phyloP scores from a whole-genome alignment of 2,797 vertebrate genomes.

The Odontamblyopus rebecca region DNA sequence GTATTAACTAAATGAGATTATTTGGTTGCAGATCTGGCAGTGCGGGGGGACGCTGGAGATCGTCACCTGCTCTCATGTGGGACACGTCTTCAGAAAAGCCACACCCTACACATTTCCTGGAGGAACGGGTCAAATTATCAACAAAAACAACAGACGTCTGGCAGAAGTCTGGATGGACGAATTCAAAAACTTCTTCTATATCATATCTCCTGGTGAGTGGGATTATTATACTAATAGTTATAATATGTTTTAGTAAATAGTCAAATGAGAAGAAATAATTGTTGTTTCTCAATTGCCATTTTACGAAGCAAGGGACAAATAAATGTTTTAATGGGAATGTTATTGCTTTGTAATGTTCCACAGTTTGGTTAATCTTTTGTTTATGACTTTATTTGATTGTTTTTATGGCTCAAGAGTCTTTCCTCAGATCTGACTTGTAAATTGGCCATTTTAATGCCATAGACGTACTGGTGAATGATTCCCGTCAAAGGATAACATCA shows the following conservation, averaged over 20 bases:
- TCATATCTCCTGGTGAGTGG: slow-evolving; percentile 94
- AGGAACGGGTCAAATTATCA: slow-evolving; percentile 97
- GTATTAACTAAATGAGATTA: neutral
- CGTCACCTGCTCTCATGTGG: slow-evolving; percentile 97
- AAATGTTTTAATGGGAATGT: neutral
- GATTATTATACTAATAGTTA: too few relatives aligned
- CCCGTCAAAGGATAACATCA: too few relatives aligned
- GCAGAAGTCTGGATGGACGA: slow-evolving; percentile 99
- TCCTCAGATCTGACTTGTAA: neutral
- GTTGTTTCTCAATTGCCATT: too few relatives aligned
- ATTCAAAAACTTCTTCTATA: slow-evolving; percentile 99
- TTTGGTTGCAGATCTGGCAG: slow-evolving; percentile 89
- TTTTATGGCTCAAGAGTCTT: neutral
- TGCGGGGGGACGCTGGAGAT: slow-evolving; percentile 98
- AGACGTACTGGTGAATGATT: too few relatives aligned
- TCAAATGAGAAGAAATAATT: too few relatives aligned
- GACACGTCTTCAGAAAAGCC: slow-evolving; percentile 98
- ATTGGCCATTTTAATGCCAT: neutral
- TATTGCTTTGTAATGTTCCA: neutral
- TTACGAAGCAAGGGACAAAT: too few relatives aligned
- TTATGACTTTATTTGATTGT: neutral
- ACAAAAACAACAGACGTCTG: slow-evolving; percentile 97
- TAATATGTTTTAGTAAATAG: too few relatives aligned
- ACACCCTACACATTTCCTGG: slow-evolving; percentile 98
- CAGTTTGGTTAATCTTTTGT: neutral